A percentile compares a stretch with the other conserved stretches of the same genome.
Evolutionary conservation across 2,113 vertebrate genomes (phyloP).

Genomic region (Ictalurus furcatus): DNA sequence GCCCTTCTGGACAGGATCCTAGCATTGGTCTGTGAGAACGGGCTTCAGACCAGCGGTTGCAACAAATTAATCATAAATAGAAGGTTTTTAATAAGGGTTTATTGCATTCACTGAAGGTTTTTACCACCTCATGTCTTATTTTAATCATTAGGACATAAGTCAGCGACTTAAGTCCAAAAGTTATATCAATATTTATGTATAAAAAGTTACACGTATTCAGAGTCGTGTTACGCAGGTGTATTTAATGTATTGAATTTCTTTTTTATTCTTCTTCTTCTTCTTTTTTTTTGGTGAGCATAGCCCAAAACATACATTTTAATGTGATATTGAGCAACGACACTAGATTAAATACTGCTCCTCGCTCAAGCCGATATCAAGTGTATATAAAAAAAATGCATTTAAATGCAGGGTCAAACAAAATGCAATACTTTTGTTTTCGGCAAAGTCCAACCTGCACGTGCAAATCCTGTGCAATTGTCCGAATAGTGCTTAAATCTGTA

Average conservation of each 20-base stretch:
- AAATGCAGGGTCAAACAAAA: neutral
- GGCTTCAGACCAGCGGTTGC: constrained; percentile 83
- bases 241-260: neutral
- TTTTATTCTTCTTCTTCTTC: too few relatives aligned
- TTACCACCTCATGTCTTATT: neutral
- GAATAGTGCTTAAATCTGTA: neutral
- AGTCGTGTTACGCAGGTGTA: neutral
- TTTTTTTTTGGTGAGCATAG: too few relatives aligned
- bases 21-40: neutral
- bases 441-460: neutral
- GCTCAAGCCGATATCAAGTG: neutral
- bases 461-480: neutral
- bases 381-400: too few relatives aligned
- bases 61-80: constrained; percentile 86
- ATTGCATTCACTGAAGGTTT: neutral
- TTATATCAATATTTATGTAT: neutral
- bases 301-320: neutral
- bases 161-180: neutral
- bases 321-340: neutral
- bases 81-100: constrained; percentile 4
- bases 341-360: too few relatives aligned
- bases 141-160: neutral
- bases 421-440: neutral
- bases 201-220: neutral
- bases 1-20: constrained; percentile 24